Percentiles rank a stretch among this genome's conserved stretches.
Evolutionary conservation across 2,113 vertebrate species (phyloP).

Genomic region (Phyllopteryx taeniolatus): DNA sequence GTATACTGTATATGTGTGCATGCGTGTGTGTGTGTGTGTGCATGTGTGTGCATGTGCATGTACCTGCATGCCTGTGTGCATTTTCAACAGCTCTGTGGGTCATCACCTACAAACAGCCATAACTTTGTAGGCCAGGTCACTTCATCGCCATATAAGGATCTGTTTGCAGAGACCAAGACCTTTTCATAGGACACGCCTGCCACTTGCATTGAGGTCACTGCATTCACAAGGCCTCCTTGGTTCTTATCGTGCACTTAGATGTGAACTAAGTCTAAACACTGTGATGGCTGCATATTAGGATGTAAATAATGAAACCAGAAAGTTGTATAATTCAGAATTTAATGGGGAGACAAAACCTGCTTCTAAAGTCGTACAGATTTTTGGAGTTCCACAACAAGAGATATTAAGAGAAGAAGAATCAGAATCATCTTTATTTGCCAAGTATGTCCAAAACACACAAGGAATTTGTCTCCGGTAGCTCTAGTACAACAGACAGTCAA

Average conservation of each 20-base stretch:
- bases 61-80: not conserved
- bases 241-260: constrained; percentile 32
- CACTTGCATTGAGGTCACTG: constrained; percentile 60
- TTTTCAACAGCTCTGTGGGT: constrained; percentile 48
- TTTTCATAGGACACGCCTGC: constrained; percentile 68
- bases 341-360: too few species aligned
- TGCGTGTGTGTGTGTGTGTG: not conserved
- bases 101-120: constrained; percentile 58
- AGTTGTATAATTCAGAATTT: not conserved
- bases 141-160: constrained; percentile 58
- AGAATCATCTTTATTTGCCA: too few species aligned
- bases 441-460: too few species aligned
- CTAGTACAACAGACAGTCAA: too few species aligned
- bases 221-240: constrained; percentile 25
- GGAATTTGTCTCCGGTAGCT: too few species aligned
- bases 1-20: constrained; percentile 5
- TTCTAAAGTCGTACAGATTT: too few species aligned
- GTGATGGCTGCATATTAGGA: not conserved
- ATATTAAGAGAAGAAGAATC: too few species aligned
- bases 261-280: constrained; percentile 12
- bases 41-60: not conserved
- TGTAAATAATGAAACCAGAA: not conserved
- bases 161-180: constrained; percentile 60
- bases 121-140: constrained; percentile 51
- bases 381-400: too few species aligned